phyloP scores from a whole-genome alignment of 2,888 invertebrate genomes.

The Platycnemis pennipes region DNA sequence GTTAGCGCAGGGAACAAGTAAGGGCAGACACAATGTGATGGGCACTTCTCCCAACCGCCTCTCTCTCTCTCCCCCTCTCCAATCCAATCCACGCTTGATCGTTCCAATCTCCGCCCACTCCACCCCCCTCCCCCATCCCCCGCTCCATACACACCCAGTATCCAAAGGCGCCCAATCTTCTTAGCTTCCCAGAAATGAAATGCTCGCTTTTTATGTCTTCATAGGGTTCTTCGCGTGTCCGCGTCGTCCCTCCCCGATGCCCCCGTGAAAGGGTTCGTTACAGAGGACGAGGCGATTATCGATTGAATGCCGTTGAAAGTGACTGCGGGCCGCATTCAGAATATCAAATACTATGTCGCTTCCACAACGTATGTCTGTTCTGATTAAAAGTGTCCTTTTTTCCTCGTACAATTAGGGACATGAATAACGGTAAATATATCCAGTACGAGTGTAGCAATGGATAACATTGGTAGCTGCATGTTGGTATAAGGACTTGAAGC shows the following conservation, averaged over 20 bases:
- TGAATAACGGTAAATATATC: too few relatives aligned
- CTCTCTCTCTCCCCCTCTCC: neutral
- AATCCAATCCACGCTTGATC: conserved; percentile 33
- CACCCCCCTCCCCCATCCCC: neutral
- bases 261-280: neutral
- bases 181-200: conserved; percentile 55
- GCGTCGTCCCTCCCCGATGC: neutral
- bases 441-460: too few relatives aligned
- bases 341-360: too few relatives aligned
- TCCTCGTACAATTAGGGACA: too few relatives aligned
- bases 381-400: too few relatives aligned
- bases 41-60: neutral
- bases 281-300: neutral
- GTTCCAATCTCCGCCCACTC: neutral
- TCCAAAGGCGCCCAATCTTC: conserved; percentile 52
- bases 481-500: too few relatives aligned
- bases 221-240: conserved; percentile 64
- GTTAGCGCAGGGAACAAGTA: neutral
- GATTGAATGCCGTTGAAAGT: neutral
- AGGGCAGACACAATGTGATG: neutral
- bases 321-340: too few relatives aligned
- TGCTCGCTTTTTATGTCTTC: conserved; percentile 65
- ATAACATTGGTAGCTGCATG: too few relatives aligned
- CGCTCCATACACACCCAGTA: neutral
- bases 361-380: too few relatives aligned